Evolutionary conservation across 2,113 vertebrate species (phyloP).

Genomic region (Choloepus hoffmanni): DNA sequence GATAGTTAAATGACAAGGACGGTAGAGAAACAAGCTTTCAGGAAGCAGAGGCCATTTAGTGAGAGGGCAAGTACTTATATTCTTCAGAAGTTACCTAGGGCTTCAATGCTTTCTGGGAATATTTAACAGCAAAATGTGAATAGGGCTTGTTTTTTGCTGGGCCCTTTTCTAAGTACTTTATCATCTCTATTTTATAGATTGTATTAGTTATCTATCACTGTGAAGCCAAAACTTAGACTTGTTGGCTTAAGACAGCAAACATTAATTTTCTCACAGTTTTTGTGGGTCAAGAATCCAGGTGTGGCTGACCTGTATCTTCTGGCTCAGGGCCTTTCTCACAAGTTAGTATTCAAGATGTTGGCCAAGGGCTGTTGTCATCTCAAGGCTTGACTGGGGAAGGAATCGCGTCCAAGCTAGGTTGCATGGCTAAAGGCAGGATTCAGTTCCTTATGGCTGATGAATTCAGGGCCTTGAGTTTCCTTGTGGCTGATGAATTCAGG

Average conservation of each 20-base stretch:
- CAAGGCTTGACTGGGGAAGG: not conserved
- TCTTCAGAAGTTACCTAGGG: not conserved
- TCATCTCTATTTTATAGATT: not conserved
- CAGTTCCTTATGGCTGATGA: not conserved
- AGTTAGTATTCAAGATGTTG: not conserved
- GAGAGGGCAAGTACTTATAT: not conserved
- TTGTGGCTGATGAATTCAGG: too few species aligned
- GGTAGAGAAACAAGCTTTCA: not conserved
- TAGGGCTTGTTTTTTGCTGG: not conserved
- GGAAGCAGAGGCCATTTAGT: not conserved
- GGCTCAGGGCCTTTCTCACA: not conserved
- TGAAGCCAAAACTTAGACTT: not conserved
- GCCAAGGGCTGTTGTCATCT: not conserved
- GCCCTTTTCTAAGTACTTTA: not conserved
- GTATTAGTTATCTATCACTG: not conserved
- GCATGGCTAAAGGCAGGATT: not conserved
- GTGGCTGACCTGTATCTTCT: not conserved
- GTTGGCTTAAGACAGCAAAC: not conserved
- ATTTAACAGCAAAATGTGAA: not conserved
- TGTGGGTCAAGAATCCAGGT: not conserved
- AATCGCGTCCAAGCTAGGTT: not conserved
- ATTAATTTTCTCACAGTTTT: not conserved
- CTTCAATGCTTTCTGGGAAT: not conserved
- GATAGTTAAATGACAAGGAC: not conserved
- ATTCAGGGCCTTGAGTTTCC: not conserved